Evolutionary conservation across 2,797 vertebrate genomes (phyloP), one percentile per base, ranked within the genome.

Genomic region (Phoebastria nigripes): DNA sequence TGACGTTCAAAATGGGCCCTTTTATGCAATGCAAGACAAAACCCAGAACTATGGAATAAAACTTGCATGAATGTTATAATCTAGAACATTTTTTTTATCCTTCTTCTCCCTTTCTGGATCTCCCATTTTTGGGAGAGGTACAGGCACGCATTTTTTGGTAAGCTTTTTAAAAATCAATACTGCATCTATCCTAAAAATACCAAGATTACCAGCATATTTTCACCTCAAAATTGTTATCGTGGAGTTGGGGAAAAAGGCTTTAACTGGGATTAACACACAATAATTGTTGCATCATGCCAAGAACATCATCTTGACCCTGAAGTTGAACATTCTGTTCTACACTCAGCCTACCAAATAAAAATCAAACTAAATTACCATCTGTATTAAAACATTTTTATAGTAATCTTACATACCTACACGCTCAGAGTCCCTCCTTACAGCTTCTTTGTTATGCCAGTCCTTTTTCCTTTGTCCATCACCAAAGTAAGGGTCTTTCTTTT

Each of bases 371-470:
- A 39, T 71, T 71, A 67, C 25, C 49, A 54, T 17, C 16, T 41
- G 15, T 26, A 77, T 55, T 33, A 49, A 90, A 78, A 35, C 18
- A 62, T 42, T 77, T 81, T 82, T 7, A 49, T 2, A 92, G 47
- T 25, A 79, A n/a, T 69, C 51, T 85, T 94, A 92, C 97, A 12
- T 91, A 99, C 99, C 99, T 77, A 97, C 95, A 41, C 98, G 98
- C 63, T 98, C 98, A 1, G 98, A 98, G 4, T 99, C 99, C 83
- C 97, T 98, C 94, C 94, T 98, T 93, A 99, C 99, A 8, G 98
- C 97, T 52, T 99, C 98, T 71, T 98, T 98, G 97, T 99, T 98
- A 6, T 99, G 99, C 99, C 99, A 99, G 97, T 99, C 99, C 82
- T 98, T 98, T 96, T 98, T 98, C 83, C 97, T 97, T 71, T 98